A percentile compares a stretch with the other conserved stretches of the same genome.
These are phyloP conservation scores for Cerastoderma edule DNA, from an alignment of 2,888 invertebrate genomes.

Conservation along the genomic window DNA sequence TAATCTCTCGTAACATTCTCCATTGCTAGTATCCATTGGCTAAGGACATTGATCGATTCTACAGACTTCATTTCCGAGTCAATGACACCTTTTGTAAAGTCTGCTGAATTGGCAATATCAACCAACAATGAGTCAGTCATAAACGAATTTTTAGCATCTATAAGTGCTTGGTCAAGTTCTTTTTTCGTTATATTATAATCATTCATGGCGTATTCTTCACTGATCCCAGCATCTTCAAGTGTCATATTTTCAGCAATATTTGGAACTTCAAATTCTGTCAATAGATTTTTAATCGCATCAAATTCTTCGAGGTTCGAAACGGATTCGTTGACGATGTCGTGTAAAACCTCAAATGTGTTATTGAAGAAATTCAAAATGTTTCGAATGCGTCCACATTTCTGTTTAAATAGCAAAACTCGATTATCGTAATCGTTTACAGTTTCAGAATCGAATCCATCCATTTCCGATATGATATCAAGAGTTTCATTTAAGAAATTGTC, in stretches of 20 bases:
- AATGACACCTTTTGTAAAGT: constrained; percentile 14
- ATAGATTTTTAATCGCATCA: neutral
- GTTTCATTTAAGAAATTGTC: constrained; percentile 15
- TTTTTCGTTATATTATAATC: constrained; percentile 39
- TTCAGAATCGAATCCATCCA: constrained; percentile 6
- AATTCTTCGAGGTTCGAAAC: constrained; percentile 18
- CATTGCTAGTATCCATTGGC: constrained; percentile 48
- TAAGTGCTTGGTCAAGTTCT: constrained; percentile 30
- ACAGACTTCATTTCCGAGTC: constrained; percentile 7
- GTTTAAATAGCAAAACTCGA: constrained; percentile 23
- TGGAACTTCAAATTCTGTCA: neutral
- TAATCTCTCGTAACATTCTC: constrained; percentile 32
- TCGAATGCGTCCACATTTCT: constrained; percentile 25
- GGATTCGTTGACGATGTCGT: constrained; percentile 29
- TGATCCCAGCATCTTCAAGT: constrained; percentile 30
- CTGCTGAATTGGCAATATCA: neutral
- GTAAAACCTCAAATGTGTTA: constrained; percentile 28
- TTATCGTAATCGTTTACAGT: constrained; percentile 22
- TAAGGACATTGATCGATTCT: constrained; percentile 21
- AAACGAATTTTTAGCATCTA: constrained; percentile 17
- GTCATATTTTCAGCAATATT: constrained; percentile 28
- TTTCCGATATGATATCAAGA: constrained; percentile 20
- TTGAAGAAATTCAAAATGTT: constrained; percentile 20
- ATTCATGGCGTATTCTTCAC: constrained; percentile 24
- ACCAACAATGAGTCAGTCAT: neutral